A percentile compares a stretch with the other conserved stretches of the same genome.
These are phyloP conservation scores for Tragelaphus strepsiceros DNA, from an alignment of 2,113 vertebrate species.

Conservation along the genomic window DNA sequence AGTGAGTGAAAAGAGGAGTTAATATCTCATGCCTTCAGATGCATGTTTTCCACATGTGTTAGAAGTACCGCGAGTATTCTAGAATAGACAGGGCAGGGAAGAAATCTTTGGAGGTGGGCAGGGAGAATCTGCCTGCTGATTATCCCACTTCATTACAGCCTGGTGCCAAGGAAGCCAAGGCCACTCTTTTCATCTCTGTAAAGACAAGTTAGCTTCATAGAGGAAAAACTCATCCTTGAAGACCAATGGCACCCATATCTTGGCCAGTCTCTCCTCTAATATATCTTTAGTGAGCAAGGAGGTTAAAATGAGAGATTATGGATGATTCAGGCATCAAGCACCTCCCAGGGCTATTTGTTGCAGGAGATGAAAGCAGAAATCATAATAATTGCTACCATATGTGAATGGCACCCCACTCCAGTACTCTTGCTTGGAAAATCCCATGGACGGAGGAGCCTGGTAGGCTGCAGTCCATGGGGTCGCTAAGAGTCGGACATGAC, in stretches of 20 bases:
- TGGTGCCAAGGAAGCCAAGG: background rate
- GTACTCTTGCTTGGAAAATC: too few species aligned
- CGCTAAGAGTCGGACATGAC: too few species aligned
- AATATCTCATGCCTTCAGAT: background rate
- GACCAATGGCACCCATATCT: background rate
- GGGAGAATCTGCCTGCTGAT: background rate
- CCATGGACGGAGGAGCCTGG: too few species aligned
- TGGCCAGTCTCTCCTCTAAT: background rate
- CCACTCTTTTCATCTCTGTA: background rate
- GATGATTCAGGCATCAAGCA: background rate
- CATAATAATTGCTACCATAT: background rate
- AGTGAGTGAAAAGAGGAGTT: constrained; percentile 23
- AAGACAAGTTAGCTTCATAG: background rate
- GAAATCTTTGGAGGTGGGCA: background rate
- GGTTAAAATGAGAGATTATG: background rate
- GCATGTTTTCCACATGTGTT: background rate
- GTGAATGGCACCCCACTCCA: background rate
- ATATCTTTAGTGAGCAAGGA: background rate
- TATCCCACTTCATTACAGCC: too few species aligned
- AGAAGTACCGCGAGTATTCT: background rate
- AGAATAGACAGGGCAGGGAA: background rate
- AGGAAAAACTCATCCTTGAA: background rate
- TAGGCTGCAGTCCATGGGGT: too few species aligned
- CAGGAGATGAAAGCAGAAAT: background rate
- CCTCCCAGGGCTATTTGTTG: background rate